These are phyloP conservation scores for Pristionchus maxplancki DNA, from an alignment of 2,888 invertebrate genomes.

Conservation along the genomic window DNA sequence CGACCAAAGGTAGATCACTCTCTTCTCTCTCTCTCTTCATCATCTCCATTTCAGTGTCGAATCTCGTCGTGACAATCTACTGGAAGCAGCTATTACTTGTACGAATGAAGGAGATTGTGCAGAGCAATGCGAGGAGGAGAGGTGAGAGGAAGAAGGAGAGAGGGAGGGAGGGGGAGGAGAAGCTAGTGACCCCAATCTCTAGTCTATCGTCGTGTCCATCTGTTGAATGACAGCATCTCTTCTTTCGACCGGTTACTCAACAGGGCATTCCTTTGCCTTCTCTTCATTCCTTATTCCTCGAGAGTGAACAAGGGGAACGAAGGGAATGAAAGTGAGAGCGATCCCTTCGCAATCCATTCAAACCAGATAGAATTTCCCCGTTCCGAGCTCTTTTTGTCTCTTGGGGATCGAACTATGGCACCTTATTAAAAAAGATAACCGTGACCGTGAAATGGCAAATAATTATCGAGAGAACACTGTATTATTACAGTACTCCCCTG, in stretches of 20 bases:
- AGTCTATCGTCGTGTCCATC: neutral
- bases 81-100: neutral
- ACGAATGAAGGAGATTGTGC: conserved; percentile 3
- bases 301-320: conserved; percentile 13
- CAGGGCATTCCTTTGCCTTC: neutral
- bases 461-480: neutral
- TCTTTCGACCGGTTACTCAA: conserved; percentile 27
- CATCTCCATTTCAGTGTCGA: neutral
- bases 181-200: neutral
- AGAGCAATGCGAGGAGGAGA: conserved; percentile 27
- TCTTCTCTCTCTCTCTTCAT: neutral
- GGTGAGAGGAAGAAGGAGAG: neutral
- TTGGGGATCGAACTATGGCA: neutral
- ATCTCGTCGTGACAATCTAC: neutral
- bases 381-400: neutral
- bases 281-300: conserved; percentile 4
- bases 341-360: neutral
- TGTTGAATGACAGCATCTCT: conserved; percentile 8
- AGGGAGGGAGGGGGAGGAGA: neutral
- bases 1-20: neutral
- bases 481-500: conserved; percentile 20
- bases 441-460: neutral
- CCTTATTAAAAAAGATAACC: neutral
- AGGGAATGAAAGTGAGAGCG: neutral
- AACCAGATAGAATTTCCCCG: neutral